Evolutionary conservation across 1,140 invertebrate species (phyloP), one percentile per base, ranked within the genome.

Genomic region (Aradophagus sp.): DNA sequence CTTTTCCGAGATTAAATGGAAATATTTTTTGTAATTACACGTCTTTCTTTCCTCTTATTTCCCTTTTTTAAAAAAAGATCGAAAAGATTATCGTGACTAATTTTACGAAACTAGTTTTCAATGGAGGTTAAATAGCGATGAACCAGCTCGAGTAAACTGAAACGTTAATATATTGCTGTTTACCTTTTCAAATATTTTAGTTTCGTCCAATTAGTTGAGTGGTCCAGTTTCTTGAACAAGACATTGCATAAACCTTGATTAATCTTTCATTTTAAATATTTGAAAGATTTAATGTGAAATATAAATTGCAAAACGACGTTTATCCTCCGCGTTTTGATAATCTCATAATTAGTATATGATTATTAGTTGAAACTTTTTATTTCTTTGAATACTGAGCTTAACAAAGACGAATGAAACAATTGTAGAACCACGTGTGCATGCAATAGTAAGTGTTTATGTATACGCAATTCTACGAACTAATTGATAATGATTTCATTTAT

Each of bases 291-390:
- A 11, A 6, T 15, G 15, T 4, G 13, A 5, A 36, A 14, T 2
- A 56, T 56, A 26, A 7, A 56, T 4, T 48, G 26, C 6, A 42
- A 35, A 36, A 38, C 12, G 7, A 11, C 17, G 41, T 58, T 67
- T 67, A 58, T 67, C 58, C 38, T 41, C 16, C 34, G 19, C 48
- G 41, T 50, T 29, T 13, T 16, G 12, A 23, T 65, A 65, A 65
- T 55, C 61, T 48, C 4, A 32, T 67, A 67, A 67, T 67, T 67
- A 58, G 44, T 67, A 58, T 67, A 67, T 58, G 53, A 67, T 67
- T 23, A 48, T 13, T 17, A 48, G 19, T 67, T 50, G 32, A 58
- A 50, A 55, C 42, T 15, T 19, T 67, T 67, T 58, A 44, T 67
- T 67, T 52, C 45, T 52, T 67, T 67, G 62, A 67, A 67, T n/a